These are phyloP conservation scores for Aurelia coerulea DNA, from an alignment of 30 jellyfish, hydroid and myxozoan genomes.

Conservation along the genomic window DNA sequence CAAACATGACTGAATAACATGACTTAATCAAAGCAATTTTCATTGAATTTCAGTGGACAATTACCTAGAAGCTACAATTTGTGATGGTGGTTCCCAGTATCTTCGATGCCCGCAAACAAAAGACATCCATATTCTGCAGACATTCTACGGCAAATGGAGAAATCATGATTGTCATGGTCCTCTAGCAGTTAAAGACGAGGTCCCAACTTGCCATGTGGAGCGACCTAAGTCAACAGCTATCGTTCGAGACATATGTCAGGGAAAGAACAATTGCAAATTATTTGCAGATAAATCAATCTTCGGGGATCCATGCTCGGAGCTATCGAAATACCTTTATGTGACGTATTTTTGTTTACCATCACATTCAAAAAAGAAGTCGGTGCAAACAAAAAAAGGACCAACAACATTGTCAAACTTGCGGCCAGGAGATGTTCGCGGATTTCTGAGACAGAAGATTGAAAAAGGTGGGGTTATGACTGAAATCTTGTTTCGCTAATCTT, in stretches of 20 bases:
- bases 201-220: constrained; percentile 86
- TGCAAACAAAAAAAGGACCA: neutral
- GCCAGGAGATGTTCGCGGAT: constrained; percentile 58
- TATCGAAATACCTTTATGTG: constrained; percentile 83
- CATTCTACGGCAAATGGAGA: constrained; percentile 97
- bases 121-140: constrained; percentile 86
- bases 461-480: constrained; percentile 21
- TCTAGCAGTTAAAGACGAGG: constrained; percentile 75
- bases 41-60: constrained; percentile 53
- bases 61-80: constrained; percentile 82
- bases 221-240: constrained; percentile 86
- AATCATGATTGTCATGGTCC: constrained; percentile 96
- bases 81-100: constrained; percentile 80
- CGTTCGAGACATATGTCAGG: constrained; percentile 91
- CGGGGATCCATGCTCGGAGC: constrained; percentile 93
- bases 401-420: constrained; percentile 7
- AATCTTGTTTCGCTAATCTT: no score
- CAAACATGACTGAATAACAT: no score
- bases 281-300: constrained; percentile 84
- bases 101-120: constrained; percentile 83
- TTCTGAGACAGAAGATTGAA: constrained; percentile 45
- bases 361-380: constrained; percentile 25
- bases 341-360: constrained; percentile 93
- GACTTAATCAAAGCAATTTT: no score
- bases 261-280: constrained; percentile 82